A percentile compares a stretch with the other conserved stretches of the same genome.
Evolutionary conservation across 2,113 vertebrate genomes (phyloP).

Genomic region (Percina caprodes): DNA sequence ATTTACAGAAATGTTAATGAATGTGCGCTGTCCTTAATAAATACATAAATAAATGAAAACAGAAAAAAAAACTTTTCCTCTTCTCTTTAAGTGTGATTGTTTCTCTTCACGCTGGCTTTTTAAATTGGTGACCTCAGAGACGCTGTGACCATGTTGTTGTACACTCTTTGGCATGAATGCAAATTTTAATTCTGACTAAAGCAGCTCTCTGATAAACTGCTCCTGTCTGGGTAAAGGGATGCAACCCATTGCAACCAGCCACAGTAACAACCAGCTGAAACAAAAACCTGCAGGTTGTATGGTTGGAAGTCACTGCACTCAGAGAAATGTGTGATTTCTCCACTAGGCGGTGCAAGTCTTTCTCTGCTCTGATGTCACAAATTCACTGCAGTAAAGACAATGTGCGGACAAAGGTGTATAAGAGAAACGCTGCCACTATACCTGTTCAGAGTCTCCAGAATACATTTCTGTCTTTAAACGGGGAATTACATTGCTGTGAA

Average conservation of each 20-base stretch:
- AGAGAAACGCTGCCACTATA: neutral
- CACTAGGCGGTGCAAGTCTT: constrained; percentile 49
- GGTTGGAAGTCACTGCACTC: neutral
- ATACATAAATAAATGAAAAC: too few species aligned
- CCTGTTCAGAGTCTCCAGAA: neutral
- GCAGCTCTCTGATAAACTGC: neutral
- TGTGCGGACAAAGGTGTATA: neutral
- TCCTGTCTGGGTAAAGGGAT: neutral
- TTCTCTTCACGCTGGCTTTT: neutral
- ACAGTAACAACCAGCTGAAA: neutral
- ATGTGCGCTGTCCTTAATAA: too few species aligned
- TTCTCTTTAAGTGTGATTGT: neutral
- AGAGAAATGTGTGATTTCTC: neutral
- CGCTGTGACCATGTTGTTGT: neutral
- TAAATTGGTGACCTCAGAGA: neutral
- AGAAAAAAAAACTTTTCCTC: too few species aligned
- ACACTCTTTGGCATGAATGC: neutral
- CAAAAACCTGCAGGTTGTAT: neutral
- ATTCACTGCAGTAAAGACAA: neutral
- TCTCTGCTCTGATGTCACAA: neutral
- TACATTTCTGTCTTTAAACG: neutral
- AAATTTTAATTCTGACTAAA: constrained; percentile 1
- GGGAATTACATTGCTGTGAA: neutral
- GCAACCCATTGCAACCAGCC: neutral
- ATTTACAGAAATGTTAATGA: too few species aligned